A percentile compares a stretch with the other conserved stretches of the same genome.
Evolutionary conservation across 2,113 vertebrate genomes (phyloP).

Genomic region (Rhea americana): DNA sequence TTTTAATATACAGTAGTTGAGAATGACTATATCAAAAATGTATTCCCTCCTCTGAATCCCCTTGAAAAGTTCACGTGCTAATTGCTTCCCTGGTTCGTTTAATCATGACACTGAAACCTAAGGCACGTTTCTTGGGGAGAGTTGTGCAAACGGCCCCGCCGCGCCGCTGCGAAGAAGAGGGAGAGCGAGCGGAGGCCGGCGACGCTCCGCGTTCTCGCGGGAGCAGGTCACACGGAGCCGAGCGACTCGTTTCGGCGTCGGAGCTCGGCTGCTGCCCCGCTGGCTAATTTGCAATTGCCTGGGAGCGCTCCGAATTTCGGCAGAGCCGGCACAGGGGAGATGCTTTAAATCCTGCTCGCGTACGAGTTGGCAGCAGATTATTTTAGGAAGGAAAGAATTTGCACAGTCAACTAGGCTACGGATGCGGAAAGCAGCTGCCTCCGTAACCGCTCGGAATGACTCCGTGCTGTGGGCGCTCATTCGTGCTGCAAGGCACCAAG

Average conservation of each 20-base stretch:
- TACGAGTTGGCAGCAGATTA: neutral
- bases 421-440: neutral
- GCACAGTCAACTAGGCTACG: neutral
- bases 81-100: neutral
- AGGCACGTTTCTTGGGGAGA: neutral
- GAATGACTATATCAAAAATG: neutral
- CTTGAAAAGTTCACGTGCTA: slow-evolving; percentile 29
- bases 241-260: neutral
- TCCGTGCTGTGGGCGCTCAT: neutral
- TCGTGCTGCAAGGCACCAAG: neutral
- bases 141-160: neutral
- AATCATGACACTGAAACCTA: neutral
- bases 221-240: neutral
- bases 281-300: neutral
- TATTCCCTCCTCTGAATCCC: neutral
- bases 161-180: neutral
- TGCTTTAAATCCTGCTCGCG: neutral
- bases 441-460: neutral
- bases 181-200: neutral
- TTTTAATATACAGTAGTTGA: neutral
- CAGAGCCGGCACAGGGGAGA: neutral
- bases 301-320: neutral
- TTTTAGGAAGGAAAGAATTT: slow-evolving; percentile 2
- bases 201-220: neutral
- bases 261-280: rapidly evolving